Conservation (phyloP, 2,113 vertebrate species). For the Mormyrus lacerda region DNA sequence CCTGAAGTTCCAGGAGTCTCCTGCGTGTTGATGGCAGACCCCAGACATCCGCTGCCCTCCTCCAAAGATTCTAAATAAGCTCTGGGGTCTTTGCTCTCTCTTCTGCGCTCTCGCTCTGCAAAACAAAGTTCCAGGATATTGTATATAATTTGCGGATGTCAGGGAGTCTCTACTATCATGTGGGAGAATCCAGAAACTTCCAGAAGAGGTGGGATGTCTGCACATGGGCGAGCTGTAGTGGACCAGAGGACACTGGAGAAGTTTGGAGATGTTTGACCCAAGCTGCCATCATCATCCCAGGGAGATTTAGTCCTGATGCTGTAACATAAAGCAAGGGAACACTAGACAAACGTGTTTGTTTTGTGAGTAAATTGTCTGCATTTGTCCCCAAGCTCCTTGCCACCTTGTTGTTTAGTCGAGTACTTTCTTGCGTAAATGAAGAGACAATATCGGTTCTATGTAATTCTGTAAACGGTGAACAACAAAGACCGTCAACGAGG, state of each 20-base stretch:
- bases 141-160: not conserved
- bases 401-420: not conserved
- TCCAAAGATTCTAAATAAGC: not conserved
- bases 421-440: not conserved
- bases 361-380: not conserved
- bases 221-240: not conserved
- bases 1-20: not conserved
- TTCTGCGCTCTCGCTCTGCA: not conserved
- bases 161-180: not conserved
- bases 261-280: not conserved
- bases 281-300: not conserved
- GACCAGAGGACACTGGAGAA: not conserved
- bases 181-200: not conserved
- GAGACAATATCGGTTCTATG: not conserved
- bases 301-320: not conserved
- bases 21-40: not conserved
- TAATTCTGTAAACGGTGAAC: not conserved
- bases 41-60: not conserved
- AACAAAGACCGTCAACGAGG: not conserved
- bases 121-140: not conserved
- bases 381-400: not conserved
- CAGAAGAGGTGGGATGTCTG: not conserved
- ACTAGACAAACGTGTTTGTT: not conserved
- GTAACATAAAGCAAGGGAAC: not conserved
- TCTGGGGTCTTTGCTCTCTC: not conserved